Conservation (phyloP, 2,888 invertebrate genomes). For the Melanchra persicariae region DNA sequence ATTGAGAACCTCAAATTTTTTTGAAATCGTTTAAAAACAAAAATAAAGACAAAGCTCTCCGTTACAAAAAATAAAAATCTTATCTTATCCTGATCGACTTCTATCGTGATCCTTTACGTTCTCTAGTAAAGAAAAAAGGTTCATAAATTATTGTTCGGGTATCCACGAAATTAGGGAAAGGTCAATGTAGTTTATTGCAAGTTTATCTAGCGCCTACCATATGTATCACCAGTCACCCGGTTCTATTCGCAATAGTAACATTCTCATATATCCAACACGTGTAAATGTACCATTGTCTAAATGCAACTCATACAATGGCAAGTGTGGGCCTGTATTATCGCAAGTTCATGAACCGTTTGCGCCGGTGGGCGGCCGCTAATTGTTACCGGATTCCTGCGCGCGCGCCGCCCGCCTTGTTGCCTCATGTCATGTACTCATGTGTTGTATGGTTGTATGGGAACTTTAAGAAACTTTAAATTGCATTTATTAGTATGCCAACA, state of each 20-base stretch:
- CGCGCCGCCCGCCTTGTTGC: conserved; percentile 56
- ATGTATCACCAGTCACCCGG: no score
- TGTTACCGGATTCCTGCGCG: conserved; percentile 82
- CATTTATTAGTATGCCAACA: background rate
- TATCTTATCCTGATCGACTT: no score
- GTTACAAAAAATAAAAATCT: no score
- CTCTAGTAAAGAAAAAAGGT: no score
- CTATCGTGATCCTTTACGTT: no score
- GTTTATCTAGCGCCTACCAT: no score
- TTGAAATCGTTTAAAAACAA: no score
- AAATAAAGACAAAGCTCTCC: no score
- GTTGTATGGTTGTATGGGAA: background rate
- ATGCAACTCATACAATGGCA: conserved; percentile 13
- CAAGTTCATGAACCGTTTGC: conserved; percentile 75
- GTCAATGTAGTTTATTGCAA: no score
- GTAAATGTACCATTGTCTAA: background rate
- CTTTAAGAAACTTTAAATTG: background rate
- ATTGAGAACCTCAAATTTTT: no score
- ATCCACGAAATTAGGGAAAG: no score
- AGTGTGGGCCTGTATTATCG: conserved; percentile 48
- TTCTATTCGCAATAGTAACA: background rate
- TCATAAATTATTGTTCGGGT: no score
- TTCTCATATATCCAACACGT: background rate
- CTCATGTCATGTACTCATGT: conserved; percentile 9
- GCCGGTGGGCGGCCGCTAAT: conserved; percentile 80